Evolutionary conservation across 2,888 invertebrate genomes (phyloP).

Genomic region (Podabrus alpinus): DNA sequence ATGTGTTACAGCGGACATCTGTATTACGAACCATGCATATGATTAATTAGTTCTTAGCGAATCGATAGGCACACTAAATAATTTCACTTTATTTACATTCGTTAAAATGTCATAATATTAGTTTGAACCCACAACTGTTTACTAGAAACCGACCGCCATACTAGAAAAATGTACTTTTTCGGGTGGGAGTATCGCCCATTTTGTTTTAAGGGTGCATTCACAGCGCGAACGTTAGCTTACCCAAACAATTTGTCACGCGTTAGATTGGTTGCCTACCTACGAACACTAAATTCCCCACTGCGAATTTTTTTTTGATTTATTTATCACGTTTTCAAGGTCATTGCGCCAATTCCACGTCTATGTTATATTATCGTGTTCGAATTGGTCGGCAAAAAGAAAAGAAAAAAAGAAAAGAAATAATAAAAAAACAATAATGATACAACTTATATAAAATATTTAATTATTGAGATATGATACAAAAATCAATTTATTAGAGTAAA

Average conservation of each 20-base stretch:
- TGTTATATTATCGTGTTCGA: not conserved
- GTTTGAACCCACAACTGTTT: conserved; percentile 45
- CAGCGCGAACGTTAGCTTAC: not conserved
- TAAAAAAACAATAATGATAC: not conserved
- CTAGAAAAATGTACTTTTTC: conserved; percentile 49
- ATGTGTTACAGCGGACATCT: conserved; percentile 62
- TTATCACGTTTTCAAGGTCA: not conserved
- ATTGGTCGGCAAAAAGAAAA: not conserved
- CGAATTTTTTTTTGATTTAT: too few species aligned
- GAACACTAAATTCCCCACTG: not conserved
- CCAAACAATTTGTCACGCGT: not conserved
- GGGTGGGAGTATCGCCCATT: conserved; percentile 44
- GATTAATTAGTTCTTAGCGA: conserved; percentile 38
- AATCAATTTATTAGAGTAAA: not conserved
- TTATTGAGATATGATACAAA: conserved; percentile 1
- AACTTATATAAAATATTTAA: not conserved
- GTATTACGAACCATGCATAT: conserved; percentile 55
- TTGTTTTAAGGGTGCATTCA: conserved; percentile 25
- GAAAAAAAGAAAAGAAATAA: not conserved
- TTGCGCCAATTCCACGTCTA: not conserved
- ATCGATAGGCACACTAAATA: conserved; percentile 41
- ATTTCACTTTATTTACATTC: conserved; percentile 31
- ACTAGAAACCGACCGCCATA: conserved; percentile 57
- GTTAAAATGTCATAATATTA: conserved; percentile 26
- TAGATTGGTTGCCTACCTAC: conserved; percentile 5